phyloP scores from a whole-genome alignment of 2,797 vertebrate species.

The Pagetopsis macropterus region DNA sequence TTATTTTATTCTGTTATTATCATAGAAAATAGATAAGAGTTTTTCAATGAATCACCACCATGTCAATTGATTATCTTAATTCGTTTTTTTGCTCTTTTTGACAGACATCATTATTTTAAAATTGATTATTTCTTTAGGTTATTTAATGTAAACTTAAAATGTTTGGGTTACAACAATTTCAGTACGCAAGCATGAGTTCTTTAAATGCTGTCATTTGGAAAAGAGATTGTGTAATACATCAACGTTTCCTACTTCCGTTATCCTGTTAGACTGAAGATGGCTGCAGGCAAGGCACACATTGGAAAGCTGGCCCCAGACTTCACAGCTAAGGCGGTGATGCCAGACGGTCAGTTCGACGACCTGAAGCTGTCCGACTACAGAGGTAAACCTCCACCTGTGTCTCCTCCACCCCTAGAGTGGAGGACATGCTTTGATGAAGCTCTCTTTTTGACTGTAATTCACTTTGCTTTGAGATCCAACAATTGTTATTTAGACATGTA shows the following conservation, averaged over 20 bases:
- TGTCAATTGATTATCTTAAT: background rate
- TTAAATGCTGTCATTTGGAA: background rate
- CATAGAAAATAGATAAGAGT: too few species aligned
- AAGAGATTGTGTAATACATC: background rate
- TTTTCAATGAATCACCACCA: background rate
- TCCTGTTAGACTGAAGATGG: slow-evolving; percentile 85
- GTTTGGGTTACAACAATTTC: background rate
- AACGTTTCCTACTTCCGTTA: slow-evolving; percentile 19
- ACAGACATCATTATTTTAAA: too few species aligned
- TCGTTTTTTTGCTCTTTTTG: too few species aligned
- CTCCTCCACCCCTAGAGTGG: slow-evolving; percentile 2
- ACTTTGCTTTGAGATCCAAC: slow-evolving; percentile 31
- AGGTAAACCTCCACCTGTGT: slow-evolving; percentile 82
- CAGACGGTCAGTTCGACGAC: slow-evolving; percentile 93
- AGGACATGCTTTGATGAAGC: slow-evolving; percentile 46
- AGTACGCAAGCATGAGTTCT: background rate
- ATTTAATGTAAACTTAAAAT: background rate
- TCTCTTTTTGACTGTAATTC: slow-evolving; percentile 3
- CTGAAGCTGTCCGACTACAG: slow-evolving; percentile 91
- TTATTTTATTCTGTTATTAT: too few species aligned
- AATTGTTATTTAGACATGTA: slow-evolving; percentile 25
- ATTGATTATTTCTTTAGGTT: background rate
- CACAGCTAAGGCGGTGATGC: slow-evolving; percentile 95
- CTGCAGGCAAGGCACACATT: slow-evolving; percentile 94
- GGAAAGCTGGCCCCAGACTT: slow-evolving; percentile 94